Conservation (phyloP, 2,797 vertebrate genomes). For the Pipistrellus pipistrellus region DNA sequence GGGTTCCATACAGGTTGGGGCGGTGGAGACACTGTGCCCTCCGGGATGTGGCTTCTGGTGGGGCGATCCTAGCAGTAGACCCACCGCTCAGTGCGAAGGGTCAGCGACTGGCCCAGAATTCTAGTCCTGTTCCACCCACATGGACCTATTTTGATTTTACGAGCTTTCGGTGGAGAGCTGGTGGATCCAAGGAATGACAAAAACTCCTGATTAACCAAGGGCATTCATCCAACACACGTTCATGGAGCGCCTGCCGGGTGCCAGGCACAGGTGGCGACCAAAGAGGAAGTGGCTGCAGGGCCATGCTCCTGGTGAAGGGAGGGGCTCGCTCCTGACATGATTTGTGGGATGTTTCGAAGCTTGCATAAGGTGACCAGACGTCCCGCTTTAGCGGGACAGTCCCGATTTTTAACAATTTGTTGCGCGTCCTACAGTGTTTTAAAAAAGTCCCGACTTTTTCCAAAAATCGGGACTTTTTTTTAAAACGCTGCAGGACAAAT, state of each 20-base stretch:
- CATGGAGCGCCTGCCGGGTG: neutral
- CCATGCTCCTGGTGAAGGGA: neutral
- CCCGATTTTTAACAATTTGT: no score
- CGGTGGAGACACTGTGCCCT: neutral
- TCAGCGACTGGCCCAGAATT: constrained; percentile 2
- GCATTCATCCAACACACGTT: neutral
- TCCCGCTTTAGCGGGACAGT: no score
- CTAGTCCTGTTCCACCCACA: neutral
- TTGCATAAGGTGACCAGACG: neutral
- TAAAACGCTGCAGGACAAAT: no score
- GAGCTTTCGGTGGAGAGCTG: constrained; percentile 29
- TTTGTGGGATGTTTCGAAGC: neutral
- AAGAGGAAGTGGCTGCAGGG: neutral
- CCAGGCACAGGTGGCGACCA: neutral
- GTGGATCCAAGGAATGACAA: constrained; percentile 30
- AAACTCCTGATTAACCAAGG: constrained; percentile 45
- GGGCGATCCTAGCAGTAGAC: neutral
- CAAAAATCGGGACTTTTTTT: no score
- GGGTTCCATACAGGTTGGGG: neutral
- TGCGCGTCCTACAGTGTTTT: no score
- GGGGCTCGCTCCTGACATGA: neutral
- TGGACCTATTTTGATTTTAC: constrained; percentile 57
- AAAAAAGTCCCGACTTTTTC: no score
- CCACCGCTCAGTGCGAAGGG: neutral
- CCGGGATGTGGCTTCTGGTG: constrained; percentile 51